These are phyloP conservation scores for Dicyrtoma fusca DNA, from an alignment of 2,888 invertebrate genomes.

Conservation along the genomic window DNA sequence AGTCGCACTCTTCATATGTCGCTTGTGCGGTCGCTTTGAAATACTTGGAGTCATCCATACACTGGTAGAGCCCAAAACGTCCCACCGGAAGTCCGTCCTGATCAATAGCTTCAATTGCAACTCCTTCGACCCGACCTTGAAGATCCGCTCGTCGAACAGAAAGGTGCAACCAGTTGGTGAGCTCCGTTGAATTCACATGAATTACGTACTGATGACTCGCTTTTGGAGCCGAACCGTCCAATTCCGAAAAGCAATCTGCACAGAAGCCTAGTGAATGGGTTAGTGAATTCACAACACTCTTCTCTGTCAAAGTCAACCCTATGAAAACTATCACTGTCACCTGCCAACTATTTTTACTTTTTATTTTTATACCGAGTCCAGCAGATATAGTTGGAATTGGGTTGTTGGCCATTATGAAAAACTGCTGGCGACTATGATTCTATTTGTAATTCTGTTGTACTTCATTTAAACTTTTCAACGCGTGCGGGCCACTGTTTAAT, in stretches of 20 bases:
- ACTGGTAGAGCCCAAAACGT: not conserved
- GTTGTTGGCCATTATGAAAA: too few species aligned
- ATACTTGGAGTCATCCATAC: not conserved
- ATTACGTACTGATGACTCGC: not conserved
- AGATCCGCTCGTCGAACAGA: not conserved
- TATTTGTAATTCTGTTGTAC: too few species aligned
- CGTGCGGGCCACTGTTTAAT: too few species aligned
- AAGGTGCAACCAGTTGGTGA: not conserved
- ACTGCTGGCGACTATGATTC: too few species aligned
- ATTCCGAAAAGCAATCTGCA: not conserved
- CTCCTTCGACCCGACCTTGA: not conserved
- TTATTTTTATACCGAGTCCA: too few species aligned
- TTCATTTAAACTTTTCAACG: too few species aligned
- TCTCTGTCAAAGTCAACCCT: not conserved
- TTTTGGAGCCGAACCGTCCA: not conserved
- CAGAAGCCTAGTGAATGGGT: not conserved
- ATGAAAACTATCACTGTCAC: too few species aligned
- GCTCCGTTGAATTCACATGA: not conserved
- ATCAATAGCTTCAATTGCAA: not conserved
- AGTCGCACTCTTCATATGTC: not conserved
- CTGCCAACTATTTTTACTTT: too few species aligned
- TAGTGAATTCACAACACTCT: not conserved
- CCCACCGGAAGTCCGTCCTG: not conserved
- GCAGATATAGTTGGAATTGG: too few species aligned
- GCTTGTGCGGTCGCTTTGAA: not conserved